These are phyloP conservation scores for Aplysina aerophoba DNA, from an alignment of 37 sponge, comb jelly and placozoan genomes.

Conservation along the genomic window DNA sequence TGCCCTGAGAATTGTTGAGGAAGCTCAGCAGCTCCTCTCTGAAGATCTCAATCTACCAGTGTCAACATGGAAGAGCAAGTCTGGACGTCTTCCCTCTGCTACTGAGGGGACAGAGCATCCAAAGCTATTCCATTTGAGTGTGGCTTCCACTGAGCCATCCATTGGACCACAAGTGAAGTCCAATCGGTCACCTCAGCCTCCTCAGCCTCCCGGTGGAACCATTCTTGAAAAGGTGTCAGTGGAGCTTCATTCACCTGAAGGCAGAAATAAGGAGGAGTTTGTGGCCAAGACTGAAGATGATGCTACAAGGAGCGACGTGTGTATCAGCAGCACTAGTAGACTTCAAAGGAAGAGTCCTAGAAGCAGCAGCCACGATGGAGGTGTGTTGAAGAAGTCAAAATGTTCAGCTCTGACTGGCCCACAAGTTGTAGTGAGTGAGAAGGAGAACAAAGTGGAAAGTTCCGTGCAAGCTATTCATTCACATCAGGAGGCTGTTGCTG, in stretches of 20 bases:
- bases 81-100: neutral
- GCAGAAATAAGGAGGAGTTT: no score
- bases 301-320: no score
- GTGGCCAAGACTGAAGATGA: no score
- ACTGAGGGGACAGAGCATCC: neutral
- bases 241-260: no score
- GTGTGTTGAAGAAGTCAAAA: slow-evolving; percentile 6
- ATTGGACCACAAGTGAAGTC: no score
- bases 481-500: no score
- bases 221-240: no score
- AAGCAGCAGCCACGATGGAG: neutral
- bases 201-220: no score
- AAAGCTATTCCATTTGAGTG: neutral
- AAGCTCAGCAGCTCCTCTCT: slow-evolving; percentile 78
- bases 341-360: slow-evolving; percentile 10
- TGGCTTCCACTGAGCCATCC: no score
- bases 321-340: neutral
- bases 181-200: no score
- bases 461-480: no score
- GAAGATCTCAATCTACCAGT: slow-evolving; percentile 58
- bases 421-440: neutral
- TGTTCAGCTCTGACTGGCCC: neutral
- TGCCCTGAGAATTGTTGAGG: slow-evolving; percentile 72
- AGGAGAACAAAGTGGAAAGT: no score
- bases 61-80: slow-evolving; percentile 45